These are phyloP conservation scores for Phortica magna DNA, from an alignment of 2,888 invertebrate genomes.

Conservation along the genomic window DNA sequence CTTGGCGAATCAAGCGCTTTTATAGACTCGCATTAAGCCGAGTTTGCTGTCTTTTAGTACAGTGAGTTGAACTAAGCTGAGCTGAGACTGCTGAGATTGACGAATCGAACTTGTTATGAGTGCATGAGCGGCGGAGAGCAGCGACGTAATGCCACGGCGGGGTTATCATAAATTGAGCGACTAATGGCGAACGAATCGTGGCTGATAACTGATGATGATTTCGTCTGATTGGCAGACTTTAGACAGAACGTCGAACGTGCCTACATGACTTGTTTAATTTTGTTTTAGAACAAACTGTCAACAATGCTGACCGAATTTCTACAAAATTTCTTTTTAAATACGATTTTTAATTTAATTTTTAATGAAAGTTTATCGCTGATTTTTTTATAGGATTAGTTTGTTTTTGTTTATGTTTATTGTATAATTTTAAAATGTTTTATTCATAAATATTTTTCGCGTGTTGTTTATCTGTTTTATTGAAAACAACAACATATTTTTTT, in stretches of 20 bases:
- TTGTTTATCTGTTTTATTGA: neutral
- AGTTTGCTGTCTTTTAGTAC: neutral
- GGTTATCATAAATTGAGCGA: slow-evolving; percentile 5
- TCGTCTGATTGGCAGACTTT: too few relatives aligned
- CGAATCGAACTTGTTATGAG: neutral
- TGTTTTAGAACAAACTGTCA: neutral
- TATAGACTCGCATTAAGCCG: slow-evolving; percentile 60
- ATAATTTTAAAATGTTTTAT: neutral
- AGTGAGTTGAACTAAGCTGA: neutral
- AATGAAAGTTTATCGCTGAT: too few relatives aligned
- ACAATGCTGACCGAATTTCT: slow-evolving; percentile 12
- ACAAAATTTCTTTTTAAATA: neutral
- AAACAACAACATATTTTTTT: neutral
- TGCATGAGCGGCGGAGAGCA: neutral
- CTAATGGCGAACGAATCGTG: neutral
- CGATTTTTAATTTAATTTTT: neutral
- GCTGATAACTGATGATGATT: neutral
- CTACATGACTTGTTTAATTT: too few relatives aligned
- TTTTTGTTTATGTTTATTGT: neutral
- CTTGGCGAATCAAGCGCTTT: slow-evolving; percentile 54
- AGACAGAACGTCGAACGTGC: too few relatives aligned
- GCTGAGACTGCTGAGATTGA: neutral
- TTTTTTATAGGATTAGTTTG: neutral
- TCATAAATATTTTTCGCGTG: neutral
- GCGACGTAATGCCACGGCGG: neutral